Base-by-base conservation (phyloP, 2,797 vertebrate species). In the Sebastes hubbsi region DNA sequence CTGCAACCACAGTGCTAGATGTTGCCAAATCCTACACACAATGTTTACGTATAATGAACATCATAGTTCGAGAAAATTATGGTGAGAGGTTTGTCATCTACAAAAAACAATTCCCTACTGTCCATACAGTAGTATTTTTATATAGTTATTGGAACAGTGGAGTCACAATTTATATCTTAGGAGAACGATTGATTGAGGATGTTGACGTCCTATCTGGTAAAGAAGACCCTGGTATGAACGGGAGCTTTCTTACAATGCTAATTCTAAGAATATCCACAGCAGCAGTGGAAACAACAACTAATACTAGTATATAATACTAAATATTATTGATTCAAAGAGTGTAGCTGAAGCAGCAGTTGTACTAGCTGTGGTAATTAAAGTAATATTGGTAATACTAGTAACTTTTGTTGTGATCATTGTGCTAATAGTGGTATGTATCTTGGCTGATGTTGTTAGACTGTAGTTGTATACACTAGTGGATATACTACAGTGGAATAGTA, bases 1-100 rank as follows among this genome's bases (percentile, higher is more conserved):
- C 46, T 49, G 8, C 46, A 49, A 49, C 8, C 46, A 49, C 46
- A 49, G 8, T 6, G 8, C 46, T 49, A 9, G 46, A 49, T 20
- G 8, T 20, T 49, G 46, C 18, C 46, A 49, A 49, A 49, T 49
- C 46, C 46, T 49, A 49, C 18, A 49, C 46, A 49, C 55, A n/a
- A 20, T 56, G 13, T 56, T 56, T 8, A 56, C 24, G 6, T 56
- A 25, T 56, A 56, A 13, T 14, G 6, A 29, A 60, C 27, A 20
- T 30, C 1, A 18, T 30, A 2, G 16, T 29, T 10, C 0, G 16
- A 30, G 8, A 59, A n/a, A 62, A 32, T 8, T 27, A 14, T 0
- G 2, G 2, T 60, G 58, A 30, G 16, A 60, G 58, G 16, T 10
- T 38, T 71, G 2, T 42, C 13, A 34, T 63, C 20, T 54, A 20